Base-by-base conservation (phyloP, 2,113 vertebrate species). In the Lathamus discolor region DNA sequence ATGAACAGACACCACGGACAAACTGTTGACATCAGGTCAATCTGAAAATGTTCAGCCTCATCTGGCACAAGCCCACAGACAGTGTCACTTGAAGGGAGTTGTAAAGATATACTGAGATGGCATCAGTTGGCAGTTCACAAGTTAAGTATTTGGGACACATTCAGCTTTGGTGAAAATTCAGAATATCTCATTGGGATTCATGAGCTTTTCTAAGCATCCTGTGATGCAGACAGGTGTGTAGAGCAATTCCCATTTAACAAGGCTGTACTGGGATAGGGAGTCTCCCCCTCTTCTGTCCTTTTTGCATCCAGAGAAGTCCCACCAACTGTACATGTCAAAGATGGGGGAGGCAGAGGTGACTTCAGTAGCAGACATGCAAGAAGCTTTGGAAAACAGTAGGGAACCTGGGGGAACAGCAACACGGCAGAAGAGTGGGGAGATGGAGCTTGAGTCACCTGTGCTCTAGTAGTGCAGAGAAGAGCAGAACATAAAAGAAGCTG, bases 151-250 rank as follows among this genome's bases (percentile, higher is more conserved):
- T 93, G 88, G 80, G 85, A 70, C 61, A 84, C 3, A 22, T 39
- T 69, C 31, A 52, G 55, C 76, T 77, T 46, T 39, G 61, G 33
- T 43, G 51, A 77, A 46, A 90, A 94, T 94, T 90, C 54, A 88
- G 68, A 92, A 83, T 19, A 81, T 63, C 46, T 90, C 37, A 35
- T 22, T 49, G n/a, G 15, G 23, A 88, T 78, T 76, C 52, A 75
- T 59, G 57, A 87, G 39, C 35, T 81, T 86, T 37, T 17, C 41
- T 83, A 90, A 86, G 73, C 46, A 43, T 55, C 37, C 33, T 64
- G 31, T 81, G 88, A 90, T 51, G 19, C 20, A 70, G 68, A 57
- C 11, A 81, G 37, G 15, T 63, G 11, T 31, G 22, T 23, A 11
- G 5, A 83, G 59, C 41, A 52, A 57, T 23, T 13, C 10, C 10